phyloP scores from a whole-genome alignment of 92 coral and sea anemone genomes.

The Parazoanthus swiftii region DNA sequence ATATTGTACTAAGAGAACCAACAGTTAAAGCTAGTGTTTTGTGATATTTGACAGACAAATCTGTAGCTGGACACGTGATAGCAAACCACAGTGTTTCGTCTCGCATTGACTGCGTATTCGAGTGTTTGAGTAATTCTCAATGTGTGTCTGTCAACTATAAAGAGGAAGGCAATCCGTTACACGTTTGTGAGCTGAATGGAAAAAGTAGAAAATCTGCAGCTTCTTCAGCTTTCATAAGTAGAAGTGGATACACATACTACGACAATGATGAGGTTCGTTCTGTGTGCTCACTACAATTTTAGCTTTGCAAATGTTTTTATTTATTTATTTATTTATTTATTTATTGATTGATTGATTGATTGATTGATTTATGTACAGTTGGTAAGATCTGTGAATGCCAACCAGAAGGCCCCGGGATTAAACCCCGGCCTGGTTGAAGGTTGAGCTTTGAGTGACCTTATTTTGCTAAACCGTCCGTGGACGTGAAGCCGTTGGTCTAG shows the following conservation, averaged over 20 bases:
- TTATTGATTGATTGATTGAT: too few species aligned
- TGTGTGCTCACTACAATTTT: too few species aligned
- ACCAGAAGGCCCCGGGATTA: too few species aligned
- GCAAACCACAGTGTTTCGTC: conserved; percentile 33
- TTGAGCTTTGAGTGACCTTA: too few species aligned
- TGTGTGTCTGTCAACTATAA: conserved; percentile 47
- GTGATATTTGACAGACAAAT: neutral
- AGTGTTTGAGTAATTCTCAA: conserved; percentile 21
- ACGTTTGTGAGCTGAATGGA: conserved; percentile 45
- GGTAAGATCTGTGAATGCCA: too few species aligned
- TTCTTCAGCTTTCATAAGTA: conserved; percentile 31
- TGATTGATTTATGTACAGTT: too few species aligned
- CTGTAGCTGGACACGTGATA: conserved; percentile 32
- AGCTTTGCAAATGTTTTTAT: neutral
- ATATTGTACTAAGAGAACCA: too few species aligned
- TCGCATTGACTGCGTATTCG: conserved; percentile 25
- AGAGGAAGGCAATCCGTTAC: conserved; percentile 37
- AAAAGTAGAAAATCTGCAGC: conserved; percentile 12
- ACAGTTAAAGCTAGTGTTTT: too few species aligned
- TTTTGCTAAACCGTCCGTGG: too few species aligned
- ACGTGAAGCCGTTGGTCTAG: too few species aligned
- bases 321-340: too few species aligned
- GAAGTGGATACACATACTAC: conserved; percentile 43
- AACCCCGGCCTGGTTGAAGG: too few species aligned
- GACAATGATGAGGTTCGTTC: neutral